phyloP scores from a whole-genome alignment of 2,797 vertebrate genomes.

The Oryzias sinensis region DNA sequence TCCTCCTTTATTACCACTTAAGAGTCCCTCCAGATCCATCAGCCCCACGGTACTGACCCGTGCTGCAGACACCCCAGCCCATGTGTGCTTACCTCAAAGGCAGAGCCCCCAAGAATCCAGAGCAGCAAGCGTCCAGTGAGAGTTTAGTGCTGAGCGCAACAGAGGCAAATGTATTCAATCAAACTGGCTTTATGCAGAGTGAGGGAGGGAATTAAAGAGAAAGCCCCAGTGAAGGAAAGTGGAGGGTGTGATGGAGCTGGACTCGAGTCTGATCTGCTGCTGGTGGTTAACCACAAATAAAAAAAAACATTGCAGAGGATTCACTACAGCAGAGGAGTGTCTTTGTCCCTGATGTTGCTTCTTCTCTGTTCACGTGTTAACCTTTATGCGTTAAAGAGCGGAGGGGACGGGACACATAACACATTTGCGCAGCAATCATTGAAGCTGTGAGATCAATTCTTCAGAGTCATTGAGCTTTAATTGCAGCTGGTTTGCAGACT shows the following conservation, averaged over 20 bases:
- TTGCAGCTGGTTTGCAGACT: slow-evolving; percentile 31
- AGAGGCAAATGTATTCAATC: slow-evolving; percentile 73
- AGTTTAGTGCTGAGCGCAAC: slow-evolving; percentile 68
- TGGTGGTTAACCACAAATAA: not conserved
- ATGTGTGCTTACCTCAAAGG: slow-evolving; percentile 68
- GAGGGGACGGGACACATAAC: not conserved
- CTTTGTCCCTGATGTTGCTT: not conserved
- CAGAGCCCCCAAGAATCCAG: slow-evolving; percentile 49
- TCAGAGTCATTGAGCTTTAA: slow-evolving; percentile 25
- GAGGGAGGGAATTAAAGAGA: slow-evolving; percentile 36
- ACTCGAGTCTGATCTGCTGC: not conserved
- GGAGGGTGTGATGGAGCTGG: slow-evolving; percentile 16
- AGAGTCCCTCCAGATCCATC: slow-evolving; percentile 19
- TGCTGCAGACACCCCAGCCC: slow-evolving; percentile 28
- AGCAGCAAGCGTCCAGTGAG: slow-evolving; percentile 37
- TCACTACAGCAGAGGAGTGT: not conserved
- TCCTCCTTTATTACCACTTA: slow-evolving; percentile 46
- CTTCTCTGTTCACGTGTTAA: not conserved
- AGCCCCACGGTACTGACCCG: slow-evolving; percentile 18
- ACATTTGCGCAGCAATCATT: not conserved
- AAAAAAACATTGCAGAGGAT: not conserved
- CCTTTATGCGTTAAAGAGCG: not conserved
- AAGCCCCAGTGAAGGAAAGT: slow-evolving; percentile 3
- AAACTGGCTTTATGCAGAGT: slow-evolving; percentile 58
- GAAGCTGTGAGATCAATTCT: slow-evolving; percentile 16